Base-by-base conservation (phyloP, 2,888 invertebrate genomes). In the Mesorhabditis spiculigera region DNA sequence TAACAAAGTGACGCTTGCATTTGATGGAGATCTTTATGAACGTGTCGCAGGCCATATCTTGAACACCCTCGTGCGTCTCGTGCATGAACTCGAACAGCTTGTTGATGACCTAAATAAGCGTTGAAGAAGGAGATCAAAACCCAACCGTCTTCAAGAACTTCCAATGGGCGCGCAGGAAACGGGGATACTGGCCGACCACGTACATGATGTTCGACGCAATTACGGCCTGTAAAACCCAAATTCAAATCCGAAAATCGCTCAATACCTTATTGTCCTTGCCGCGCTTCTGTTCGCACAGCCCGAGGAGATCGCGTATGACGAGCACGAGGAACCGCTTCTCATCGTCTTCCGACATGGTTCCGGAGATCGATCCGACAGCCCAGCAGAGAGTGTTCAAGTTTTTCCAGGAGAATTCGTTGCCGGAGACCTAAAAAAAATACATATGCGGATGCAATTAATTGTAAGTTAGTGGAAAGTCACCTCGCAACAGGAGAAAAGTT, bases 1-100 rank as follows among this genome's bases (percentile, higher is more conserved):
- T 94, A 41, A 97, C 95, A 89, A 99, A 99, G 89, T 98, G 97
- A 82, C 96, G 90, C 76, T 95, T 90, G 88, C 98, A 99, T 88
- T 98, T 99, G 83, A 95, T 90, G 45, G 98, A 95, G 86, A 99
- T 99, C 89, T 99, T 99, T 81, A 99, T 98, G 87, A 99, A 99
- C 62, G 98, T 99, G 89, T 99, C 98, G 89, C 98, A 99, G 73
- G 98, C 98, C 98, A 99, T 99, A 86, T 98, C 98, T 71, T 83
- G 78, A 43, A 99, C 98, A 84, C 98, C 98, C 87, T 97, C 98
- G 87, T 98, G 98, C 69, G 96, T 96, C 89, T 98, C 97, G 87
- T 98, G 98, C 98, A 99, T 99, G 87, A 99, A 99, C 89, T 99
- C 98, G 89, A 99, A 99, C 71, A 99, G 90, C 89, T 98, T 98